Conservation (phyloP, 2,888 invertebrate genomes). For the Megaustenia siamemsis region DNA sequence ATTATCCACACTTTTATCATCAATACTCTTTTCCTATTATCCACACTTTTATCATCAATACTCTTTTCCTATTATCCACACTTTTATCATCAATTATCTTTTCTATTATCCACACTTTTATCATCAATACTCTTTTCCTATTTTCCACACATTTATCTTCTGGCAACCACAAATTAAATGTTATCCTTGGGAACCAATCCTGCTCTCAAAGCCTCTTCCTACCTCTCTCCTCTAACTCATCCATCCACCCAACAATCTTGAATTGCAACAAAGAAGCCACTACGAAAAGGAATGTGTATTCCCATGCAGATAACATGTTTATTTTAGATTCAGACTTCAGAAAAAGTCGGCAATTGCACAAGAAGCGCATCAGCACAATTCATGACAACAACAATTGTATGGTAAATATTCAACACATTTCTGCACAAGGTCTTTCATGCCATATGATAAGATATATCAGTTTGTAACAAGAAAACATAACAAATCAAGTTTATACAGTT, state of each 20-base stretch:
- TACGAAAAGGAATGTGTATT: background rate
- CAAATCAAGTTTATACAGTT: background rate
- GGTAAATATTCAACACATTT: background rate
- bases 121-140: no score
- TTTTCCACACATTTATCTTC: no score
- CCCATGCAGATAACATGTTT: constrained; percentile 11
- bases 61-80: no score
- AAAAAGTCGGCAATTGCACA: background rate
- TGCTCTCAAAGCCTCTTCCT: no score
- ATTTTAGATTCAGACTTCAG: background rate
- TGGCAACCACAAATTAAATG: no score
- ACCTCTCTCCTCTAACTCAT: background rate
- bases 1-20: no score
- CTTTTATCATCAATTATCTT: no score
- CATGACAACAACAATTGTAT: background rate
- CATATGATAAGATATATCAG: background rate
- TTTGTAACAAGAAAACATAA: background rate
- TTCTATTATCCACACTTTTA: no score
- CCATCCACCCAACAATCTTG: background rate
- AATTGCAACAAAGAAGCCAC: background rate
- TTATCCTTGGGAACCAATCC: no score
- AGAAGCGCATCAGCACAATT: constrained; percentile 16
- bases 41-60: no score
- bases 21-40: no score
- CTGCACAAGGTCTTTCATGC: background rate